Conservation (phyloP, 1,140 invertebrate genomes). For the Apis dorsata region DNA sequence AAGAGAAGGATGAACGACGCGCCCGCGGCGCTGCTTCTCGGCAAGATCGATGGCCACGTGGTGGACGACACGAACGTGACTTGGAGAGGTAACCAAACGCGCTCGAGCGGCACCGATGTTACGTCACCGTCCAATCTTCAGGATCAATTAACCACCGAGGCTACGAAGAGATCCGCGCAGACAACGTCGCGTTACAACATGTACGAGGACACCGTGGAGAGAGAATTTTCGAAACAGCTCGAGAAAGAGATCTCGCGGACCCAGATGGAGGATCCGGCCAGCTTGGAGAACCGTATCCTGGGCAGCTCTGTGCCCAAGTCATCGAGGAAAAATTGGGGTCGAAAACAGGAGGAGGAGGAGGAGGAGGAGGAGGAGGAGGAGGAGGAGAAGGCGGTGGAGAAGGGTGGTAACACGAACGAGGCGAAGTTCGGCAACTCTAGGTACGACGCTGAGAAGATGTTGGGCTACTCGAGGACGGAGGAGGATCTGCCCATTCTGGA, state of each 20-base stretch:
- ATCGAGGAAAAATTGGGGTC: not conserved
- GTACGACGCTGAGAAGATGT: constrained; percentile 72
- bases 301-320: constrained; percentile 42
- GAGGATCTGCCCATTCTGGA: constrained; percentile 72
- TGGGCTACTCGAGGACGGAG: constrained; percentile 72
- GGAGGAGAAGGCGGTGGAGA: too few species aligned
- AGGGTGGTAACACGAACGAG: not conserved
- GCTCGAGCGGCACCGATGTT: not conserved
- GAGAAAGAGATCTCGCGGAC: constrained; percentile 69
- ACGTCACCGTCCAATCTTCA: constrained; percentile 47
- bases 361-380: too few species aligned
- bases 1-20: constrained; percentile 54
- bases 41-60: not conserved
- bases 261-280: constrained; percentile 45
- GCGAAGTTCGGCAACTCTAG: constrained; percentile 22
- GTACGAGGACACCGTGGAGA: constrained; percentile 66
- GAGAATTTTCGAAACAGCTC: constrained; percentile 69
- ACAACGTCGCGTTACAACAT: constrained; percentile 39
- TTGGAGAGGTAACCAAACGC: not conserved
- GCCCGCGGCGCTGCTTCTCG: not conserved
- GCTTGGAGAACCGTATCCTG: constrained; percentile 57
- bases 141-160: constrained; percentile 31
- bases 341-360: too few species aligned
- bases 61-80: not conserved
- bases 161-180: not conserved